Conservation (phyloP, 2,797 vertebrate species). For the Pipistrellus pipistrellus region DNA sequence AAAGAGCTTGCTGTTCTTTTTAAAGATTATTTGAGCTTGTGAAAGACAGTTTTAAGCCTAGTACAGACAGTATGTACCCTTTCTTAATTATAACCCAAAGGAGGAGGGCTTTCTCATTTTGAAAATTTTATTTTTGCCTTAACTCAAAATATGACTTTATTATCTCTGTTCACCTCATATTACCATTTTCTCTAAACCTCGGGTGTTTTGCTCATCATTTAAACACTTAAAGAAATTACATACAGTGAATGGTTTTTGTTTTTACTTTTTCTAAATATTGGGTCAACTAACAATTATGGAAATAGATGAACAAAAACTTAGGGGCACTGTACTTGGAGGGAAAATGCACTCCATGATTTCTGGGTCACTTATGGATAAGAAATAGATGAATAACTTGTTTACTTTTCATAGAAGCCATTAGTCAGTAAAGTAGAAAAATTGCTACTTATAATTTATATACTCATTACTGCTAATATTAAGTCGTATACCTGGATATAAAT, state of each 20-base stretch:
- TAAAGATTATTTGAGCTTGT: constrained; percentile 41
- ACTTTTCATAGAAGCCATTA: not conserved
- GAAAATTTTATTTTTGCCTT: constrained; percentile 14
- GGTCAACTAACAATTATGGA: constrained; percentile 22
- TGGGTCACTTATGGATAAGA: not conserved
- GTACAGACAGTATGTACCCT: not conserved
- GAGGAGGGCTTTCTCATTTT: not conserved
- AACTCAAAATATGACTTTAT: constrained; percentile 25
- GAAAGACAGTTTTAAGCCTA: constrained; percentile 50
- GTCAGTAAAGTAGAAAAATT: constrained; percentile 3
- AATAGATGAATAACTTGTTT: constrained; percentile 28
- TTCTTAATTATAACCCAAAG: constrained; percentile 6
- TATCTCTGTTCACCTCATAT: not conserved
- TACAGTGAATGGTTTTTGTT: not conserved
- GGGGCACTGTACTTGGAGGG: not conserved
- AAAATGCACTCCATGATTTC: constrained; percentile 44
- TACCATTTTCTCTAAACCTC: constrained; percentile 19
- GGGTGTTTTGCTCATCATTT: not conserved
- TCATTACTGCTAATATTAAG: not conserved
- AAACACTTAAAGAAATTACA: not conserved
- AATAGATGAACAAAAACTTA: constrained; percentile 27
- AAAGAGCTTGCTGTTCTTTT: constrained; percentile 40
- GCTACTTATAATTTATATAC: not conserved
- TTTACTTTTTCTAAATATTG: not conserved
- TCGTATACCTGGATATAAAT: not conserved